Evolutionary conservation across 2,888 invertebrate genomes (phyloP).

Genomic region (Cabera pusaria): DNA sequence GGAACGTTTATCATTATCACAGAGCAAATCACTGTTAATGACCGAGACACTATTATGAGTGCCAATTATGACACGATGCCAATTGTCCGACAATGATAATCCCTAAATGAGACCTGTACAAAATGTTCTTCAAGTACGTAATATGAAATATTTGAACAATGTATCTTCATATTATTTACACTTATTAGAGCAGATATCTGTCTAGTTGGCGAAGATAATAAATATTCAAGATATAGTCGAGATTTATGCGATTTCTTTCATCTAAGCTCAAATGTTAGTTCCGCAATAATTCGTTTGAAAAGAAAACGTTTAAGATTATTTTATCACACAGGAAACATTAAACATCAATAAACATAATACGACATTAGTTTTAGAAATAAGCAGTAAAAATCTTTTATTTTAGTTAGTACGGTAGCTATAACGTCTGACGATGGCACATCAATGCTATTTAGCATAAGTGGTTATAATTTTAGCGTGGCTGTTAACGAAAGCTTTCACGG

Average conservation of each 20-base stretch:
- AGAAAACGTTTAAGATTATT: slow-evolving; percentile 16
- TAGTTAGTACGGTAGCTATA: slow-evolving; percentile 13
- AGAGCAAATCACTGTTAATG: slow-evolving; percentile 48
- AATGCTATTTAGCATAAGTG: slow-evolving; percentile 26
- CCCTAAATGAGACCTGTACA: slow-evolving; percentile 8
- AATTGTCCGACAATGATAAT: slow-evolving; percentile 18
- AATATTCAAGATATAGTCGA: no score
- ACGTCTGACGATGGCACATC: slow-evolving; percentile 19
- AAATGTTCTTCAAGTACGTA: no score
- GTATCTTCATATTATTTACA: no score
- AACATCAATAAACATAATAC: slow-evolving; percentile 5
- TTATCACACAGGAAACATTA: slow-evolving; percentile 16
- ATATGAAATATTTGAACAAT: no score
- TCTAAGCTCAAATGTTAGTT: slow-evolving; percentile 8
- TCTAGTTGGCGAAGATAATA: no score
- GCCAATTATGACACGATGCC: slow-evolving; percentile 14
- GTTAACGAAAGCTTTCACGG: no score
- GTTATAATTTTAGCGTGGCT: no score
- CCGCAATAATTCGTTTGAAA: not conserved
- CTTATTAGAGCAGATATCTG: no score
- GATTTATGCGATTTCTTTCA: slow-evolving; percentile 12
- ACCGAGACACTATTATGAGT: slow-evolving; percentile 30
- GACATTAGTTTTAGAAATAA: slow-evolving; percentile 10
- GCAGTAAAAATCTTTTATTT: slow-evolving; percentile 14
- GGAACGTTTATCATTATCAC: slow-evolving; percentile 48